Conservation (phyloP, 2,888 invertebrate genomes). For the Sinohyriopsis cumingii region DNA sequence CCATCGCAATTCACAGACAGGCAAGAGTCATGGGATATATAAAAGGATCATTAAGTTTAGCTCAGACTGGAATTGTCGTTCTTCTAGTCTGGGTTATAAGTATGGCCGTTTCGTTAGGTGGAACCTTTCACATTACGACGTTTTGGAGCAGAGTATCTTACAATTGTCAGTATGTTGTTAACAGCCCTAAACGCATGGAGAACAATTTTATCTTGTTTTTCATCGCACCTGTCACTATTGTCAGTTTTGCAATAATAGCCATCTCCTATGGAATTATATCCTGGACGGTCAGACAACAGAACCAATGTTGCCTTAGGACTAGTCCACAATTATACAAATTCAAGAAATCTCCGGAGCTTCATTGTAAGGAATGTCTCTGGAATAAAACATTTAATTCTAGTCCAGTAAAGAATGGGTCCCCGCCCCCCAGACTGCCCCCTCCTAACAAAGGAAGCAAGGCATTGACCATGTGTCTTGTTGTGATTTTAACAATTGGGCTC, state of each 20-base stretch:
- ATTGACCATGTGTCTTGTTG: conserved; percentile 57
- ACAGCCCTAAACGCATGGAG: conserved; percentile 38
- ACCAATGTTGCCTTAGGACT: conserved; percentile 10
- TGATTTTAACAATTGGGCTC: conserved; percentile 52
- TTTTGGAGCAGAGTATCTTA: conserved; percentile 44
- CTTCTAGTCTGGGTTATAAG: conserved; percentile 51
- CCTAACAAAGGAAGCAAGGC: conserved; percentile 55
- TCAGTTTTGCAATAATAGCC: conserved; percentile 48
- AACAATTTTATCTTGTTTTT: conserved; percentile 59
- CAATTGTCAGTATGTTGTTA: conserved; percentile 51
- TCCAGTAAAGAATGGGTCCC: conserved; percentile 11
- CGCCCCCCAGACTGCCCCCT: conserved; percentile 32
- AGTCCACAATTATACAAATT: not conserved
- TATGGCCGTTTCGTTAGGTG: conserved; percentile 47
- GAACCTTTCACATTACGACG: conserved; percentile 51
- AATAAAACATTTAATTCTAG: conserved; percentile 16
- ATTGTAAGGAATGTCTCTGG: conserved; percentile 24
- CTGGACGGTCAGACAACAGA: conserved; percentile 45
- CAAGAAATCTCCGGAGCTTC: conserved; percentile 16
- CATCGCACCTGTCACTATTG: conserved; percentile 48
- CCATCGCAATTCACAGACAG: conserved; percentile 55
- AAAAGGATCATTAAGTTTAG: conserved; percentile 44
- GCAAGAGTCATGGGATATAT: conserved; percentile 47
- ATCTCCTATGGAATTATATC: conserved; percentile 51
- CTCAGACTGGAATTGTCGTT: conserved; percentile 42